Evolutionary conservation across 2,888 invertebrate species (phyloP), one percentile per base, ranked within the genome.

Genomic region (Diaphora mendica): DNA sequence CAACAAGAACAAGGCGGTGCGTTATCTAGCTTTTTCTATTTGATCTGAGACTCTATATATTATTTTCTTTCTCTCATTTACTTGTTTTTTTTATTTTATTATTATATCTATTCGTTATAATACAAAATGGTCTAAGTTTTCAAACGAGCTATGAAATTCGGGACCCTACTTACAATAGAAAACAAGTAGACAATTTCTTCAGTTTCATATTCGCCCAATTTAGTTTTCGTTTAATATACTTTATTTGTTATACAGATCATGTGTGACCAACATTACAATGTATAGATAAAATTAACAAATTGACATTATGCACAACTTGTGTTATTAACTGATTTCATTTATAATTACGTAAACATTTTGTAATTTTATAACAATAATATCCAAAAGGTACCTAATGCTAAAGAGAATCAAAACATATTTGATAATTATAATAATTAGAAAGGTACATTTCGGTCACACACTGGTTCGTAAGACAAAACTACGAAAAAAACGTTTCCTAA

Each of bases 291-390:
- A 87, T 85, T 87, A 88, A 88, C 77, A 87, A 91, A 91, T 91
- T 91, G 90, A 91, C 91, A 81, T 86, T n/a, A 86, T 82, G 87
- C 91, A 91, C 90, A 91, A 91, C 91, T 84, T 88, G 86, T 87
- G 85, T 86, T 87, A 80, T 74, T 78, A 84, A 76, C 82, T 84
- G 77, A 79, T 80, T 83, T 82, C 77, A 82, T 84, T 83, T 67
- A 73, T 26, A 55, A 76, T 51, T 77, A 73, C 20, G 69, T 66
- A 65, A 69, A 62, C 68, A 74, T 73, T 74, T 23, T 71, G 67
- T 76, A 44, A 72, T n/a, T 64, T 20, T 69, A 71, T 15, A 70
- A 74, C 44, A 44, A 77, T 59, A 76, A 30, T 69, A 69, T 69
- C 17, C 35, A 17, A 39, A 7, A 35, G 35, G n/a, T 39, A 59